Percentiles rank a stretch among this genome's conserved stretches.
Evolutionary conservation across 2,888 invertebrate genomes (phyloP).

Genomic region (Clistopyga incitator): DNA sequence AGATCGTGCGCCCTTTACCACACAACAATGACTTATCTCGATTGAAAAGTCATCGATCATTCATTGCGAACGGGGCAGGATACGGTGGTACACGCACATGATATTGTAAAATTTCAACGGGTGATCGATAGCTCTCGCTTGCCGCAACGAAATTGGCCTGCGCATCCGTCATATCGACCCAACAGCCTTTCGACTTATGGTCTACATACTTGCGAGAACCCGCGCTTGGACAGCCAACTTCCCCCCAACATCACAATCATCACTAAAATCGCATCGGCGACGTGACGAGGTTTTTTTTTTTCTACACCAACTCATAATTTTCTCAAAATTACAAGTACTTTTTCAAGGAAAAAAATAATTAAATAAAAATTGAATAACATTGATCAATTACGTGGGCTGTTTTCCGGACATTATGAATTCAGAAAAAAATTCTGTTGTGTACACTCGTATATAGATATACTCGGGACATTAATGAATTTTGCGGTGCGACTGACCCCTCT

Average conservation of each 20-base stretch:
- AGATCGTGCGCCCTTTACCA: conserved; percentile 57
- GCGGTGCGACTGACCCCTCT: conserved; percentile 51
- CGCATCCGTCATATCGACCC: conserved; percentile 65
- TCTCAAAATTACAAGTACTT: background rate
- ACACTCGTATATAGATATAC: background rate
- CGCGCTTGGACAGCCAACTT: background rate
- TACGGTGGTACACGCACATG: conserved; percentile 34
- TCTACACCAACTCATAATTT: too few species aligned
- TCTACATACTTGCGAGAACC: conserved; percentile 3
- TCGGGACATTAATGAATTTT: conserved; percentile 68
- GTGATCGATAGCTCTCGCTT: conserved; percentile 75
- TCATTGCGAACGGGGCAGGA: conserved; percentile 46
- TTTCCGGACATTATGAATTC: background rate
- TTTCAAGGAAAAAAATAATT: too few species aligned
- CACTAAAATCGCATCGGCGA: too few species aligned
- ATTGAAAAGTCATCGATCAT: conserved; percentile 81
- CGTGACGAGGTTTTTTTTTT: too few species aligned
- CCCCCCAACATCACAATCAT: background rate
- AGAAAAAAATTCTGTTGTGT: background rate
- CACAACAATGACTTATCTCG: conserved; percentile 72
- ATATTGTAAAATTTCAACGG: conserved; percentile 77
- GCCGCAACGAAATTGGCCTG: conserved; percentile 67
- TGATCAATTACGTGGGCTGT: too few species aligned
- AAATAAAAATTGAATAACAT: too few species aligned
- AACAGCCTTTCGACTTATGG: conserved; percentile 46